Percentiles rank a stretch among this genome's conserved stretches.
Evolutionary conservation across 1,140 invertebrate genomes (phyloP).

Genomic region (Harpegnathos saltator): DNA sequence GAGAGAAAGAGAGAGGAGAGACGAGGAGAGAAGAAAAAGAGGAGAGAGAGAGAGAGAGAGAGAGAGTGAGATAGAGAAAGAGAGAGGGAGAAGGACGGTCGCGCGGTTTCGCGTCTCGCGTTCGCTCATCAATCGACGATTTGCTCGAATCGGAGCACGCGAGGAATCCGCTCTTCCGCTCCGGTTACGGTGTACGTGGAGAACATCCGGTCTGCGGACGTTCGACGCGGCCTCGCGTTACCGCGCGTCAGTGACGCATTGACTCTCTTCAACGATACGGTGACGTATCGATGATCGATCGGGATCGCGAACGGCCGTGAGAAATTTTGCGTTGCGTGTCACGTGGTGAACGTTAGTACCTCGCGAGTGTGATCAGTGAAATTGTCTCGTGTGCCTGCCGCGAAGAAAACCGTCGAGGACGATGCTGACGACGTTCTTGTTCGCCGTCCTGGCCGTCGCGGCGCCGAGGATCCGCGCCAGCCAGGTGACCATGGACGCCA

Average conservation of each 20-base stretch:
- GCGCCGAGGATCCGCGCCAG: conserved; percentile 63
- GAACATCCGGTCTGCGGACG: conserved; percentile 32
- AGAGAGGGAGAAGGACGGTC: conserved; percentile 25
- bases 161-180: neutral
- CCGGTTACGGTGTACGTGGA: conserved; percentile 13
- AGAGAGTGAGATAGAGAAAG: neutral
- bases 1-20: neutral
- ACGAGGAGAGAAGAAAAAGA: neutral
- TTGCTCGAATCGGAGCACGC: conserved; percentile 2
- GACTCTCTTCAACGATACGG: neutral
- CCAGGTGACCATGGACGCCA: conserved; percentile 79
- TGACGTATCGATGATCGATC: conserved; percentile 27
- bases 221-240: neutral
- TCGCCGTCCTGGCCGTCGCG: conserved; percentile 58
- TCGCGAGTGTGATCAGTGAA: conserved; percentile 49
- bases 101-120: neutral
- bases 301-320: neutral
- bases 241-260: conserved; percentile 26
- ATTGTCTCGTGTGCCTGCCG: conserved; percentile 25
- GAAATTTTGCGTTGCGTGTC: neutral
- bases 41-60: conserved; percentile 6
- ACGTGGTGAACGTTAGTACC: conserved; percentile 33
- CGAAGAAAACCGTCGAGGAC: conserved; percentile 17
- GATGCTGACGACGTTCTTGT: conserved; percentile 30
- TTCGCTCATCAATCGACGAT: conserved; percentile 21